Percentiles rank a stretch among this genome's conserved stretches.
phyloP scores from a whole-genome alignment of 2,888 invertebrate species.

The Trichopoda pennipes region DNA sequence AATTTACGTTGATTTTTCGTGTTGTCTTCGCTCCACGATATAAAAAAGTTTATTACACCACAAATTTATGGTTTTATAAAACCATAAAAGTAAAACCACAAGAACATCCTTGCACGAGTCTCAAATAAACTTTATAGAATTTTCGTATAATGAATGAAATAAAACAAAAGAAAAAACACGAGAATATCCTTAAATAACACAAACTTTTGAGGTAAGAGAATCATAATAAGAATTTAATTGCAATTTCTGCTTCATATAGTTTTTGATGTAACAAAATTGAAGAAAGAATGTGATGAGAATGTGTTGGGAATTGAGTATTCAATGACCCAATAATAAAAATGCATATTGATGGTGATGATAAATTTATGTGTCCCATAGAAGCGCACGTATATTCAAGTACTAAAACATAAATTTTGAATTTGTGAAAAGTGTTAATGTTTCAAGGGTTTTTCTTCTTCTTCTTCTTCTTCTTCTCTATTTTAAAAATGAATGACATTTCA shows the following conservation, averaged over 20 bases:
- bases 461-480: too few species aligned
- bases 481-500: too few species aligned
- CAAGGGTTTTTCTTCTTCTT: too few species aligned
- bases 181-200: not conserved
- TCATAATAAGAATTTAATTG: slow-evolving; percentile 10
- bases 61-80: slow-evolving; percentile 21
- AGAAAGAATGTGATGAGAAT: slow-evolving; percentile 20
- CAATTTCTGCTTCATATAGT: not conserved
- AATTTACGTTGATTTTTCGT: not conserved
- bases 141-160: not conserved
- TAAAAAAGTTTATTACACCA: slow-evolving; percentile 59
- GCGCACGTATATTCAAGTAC: too few species aligned
- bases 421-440: too few species aligned
- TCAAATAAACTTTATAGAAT: slow-evolving; percentile 22
- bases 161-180: too few species aligned
- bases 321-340: slow-evolving; percentile 3
- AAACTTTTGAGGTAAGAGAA: slow-evolving; percentile 10
- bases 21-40: slow-evolving; percentile 15
- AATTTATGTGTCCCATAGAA: too few species aligned
- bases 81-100: not conserved
- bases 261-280: slow-evolving; percentile 6
- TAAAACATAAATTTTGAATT: too few species aligned
- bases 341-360: not conserved
- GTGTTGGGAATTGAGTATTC: slow-evolving; percentile 7
- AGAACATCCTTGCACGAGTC: slow-evolving; percentile 35